Base-by-base conservation (phyloP, 2,113 vertebrate genomes). In the Hypomesus transpacificus region DNA sequence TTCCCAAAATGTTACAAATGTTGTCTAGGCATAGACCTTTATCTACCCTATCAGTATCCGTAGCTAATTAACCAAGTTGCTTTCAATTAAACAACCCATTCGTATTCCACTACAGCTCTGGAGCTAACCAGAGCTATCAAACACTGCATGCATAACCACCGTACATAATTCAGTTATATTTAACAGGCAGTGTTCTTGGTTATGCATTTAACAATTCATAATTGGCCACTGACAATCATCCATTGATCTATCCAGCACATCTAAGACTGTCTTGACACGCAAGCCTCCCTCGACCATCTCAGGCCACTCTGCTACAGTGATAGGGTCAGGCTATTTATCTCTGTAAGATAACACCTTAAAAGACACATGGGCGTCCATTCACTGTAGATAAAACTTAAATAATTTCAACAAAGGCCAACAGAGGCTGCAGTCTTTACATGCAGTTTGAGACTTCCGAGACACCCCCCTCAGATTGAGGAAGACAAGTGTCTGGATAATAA, bases 191-290 rank as follows among this genome's bases (percentile, higher is more conserved):
- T 22, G 62, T 5, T 62, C 34, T 51, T 74, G 50, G 72, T 75
- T 68, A 71, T 72, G 73, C 80, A 68, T 62, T 57, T 58, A 61
- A 63, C 75, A 70, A 75, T 81, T 73, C 81, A 81, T 83, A 71
- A 76, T 46, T 54, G 61, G 34, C 58, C 58, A 34, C 52, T 70
- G 70, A 72, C 80, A 78, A 67, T 16, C 7, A 31, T 68, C 34
- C 71, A 84, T 64, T 80, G 80, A 87, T 85, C 70, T 67, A 50
- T 52, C n/a, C 69, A 71, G 67, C 75, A 54, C 56, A 73, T 70
- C 70, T 80, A 75, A 81, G 74, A 74, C 60, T 54, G 71, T 62
- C 53, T 68, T 75, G 75, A 78, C 77, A 77, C 14, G 28, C 24
- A 54, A 14, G 52, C 68, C 22, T 67, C 46, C 34, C 56, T 21